These are phyloP conservation scores for Polypterus bichir DNA, from an alignment of 2,113 vertebrate genomes.

Conservation along the genomic window DNA sequence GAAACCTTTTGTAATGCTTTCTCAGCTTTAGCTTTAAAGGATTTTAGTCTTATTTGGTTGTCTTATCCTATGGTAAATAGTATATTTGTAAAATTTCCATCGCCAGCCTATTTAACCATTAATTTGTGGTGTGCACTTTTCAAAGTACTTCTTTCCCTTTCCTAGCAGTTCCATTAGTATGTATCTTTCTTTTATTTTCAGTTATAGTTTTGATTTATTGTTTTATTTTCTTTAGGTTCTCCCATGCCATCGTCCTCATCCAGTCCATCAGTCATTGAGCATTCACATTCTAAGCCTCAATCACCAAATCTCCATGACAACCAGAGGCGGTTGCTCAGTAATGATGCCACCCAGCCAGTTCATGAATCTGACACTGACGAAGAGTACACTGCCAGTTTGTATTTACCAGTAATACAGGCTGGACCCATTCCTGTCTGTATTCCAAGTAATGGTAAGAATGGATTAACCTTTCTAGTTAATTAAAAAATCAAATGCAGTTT, in stretches of 20 bases:
- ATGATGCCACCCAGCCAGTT: conserved; percentile 51
- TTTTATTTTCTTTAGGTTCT: conserved; percentile 48
- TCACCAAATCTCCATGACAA: conserved; percentile 57
- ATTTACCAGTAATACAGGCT: conserved; percentile 34
- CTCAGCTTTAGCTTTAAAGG: no score
- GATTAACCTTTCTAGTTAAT: conserved; percentile 22
- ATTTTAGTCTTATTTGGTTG: no score
- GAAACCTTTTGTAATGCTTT: no score
- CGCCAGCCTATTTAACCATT: no score
- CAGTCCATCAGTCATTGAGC: conserved; percentile 60
- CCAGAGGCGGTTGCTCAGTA: conserved; percentile 64
- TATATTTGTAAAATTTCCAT: no score
- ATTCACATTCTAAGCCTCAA: conserved; percentile 56
- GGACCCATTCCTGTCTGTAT: conserved; percentile 34
- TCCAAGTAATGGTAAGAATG: conserved; percentile 49
- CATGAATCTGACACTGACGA: conserved; percentile 61
- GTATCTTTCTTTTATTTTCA: conserved; percentile 14
- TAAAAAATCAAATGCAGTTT: no score
- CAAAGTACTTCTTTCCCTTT: no score
- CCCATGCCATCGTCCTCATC: conserved; percentile 61
- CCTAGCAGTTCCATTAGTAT: not conserved
- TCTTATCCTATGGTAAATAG: no score
- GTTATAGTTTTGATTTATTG: conserved; percentile 25
- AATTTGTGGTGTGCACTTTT: no score
- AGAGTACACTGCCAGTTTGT: conserved; percentile 44